phyloP scores from a whole-genome alignment of 2,888 invertebrate genomes.

The Orthosia cruda region DNA sequence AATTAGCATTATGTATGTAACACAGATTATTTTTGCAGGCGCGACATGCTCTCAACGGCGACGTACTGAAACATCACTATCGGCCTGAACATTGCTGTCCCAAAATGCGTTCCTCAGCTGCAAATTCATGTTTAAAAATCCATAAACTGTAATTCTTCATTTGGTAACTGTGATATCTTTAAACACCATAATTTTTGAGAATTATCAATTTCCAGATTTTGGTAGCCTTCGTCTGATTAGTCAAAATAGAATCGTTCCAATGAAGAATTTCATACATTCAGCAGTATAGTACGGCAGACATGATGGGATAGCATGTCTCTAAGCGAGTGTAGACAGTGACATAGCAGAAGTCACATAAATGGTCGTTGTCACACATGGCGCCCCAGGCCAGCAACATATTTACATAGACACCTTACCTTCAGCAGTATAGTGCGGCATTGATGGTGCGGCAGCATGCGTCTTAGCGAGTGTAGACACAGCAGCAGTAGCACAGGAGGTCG shows the following conservation, averaged over 20 bases:
- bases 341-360: constrained; percentile 71
- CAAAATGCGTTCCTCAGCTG: not conserved
- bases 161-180: not conserved
- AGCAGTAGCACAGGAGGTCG: constrained; percentile 73
- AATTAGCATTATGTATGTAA: no score
- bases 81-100: not conserved
- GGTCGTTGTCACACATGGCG: constrained; percentile 74
- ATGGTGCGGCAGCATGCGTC: constrained; percentile 90
- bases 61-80: no score
- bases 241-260: not conserved
- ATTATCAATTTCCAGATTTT: not conserved
- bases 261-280: constrained; percentile 90
- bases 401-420: constrained; percentile 87
- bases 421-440: constrained; percentile 93
- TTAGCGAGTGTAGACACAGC: constrained; percentile 78
- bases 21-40: not conserved
- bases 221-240: no score
- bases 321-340: constrained; percentile 74
- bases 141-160: not conserved
- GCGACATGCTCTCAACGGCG: not conserved
- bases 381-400: constrained; percentile 78
- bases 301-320: constrained; percentile 91
- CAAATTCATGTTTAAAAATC: not conserved
- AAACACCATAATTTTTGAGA: not conserved
- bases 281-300: constrained; percentile 92